These are phyloP conservation scores for Trichonephila clavipes DNA, from an alignment of 1,140 invertebrate genomes.

Conservation along the genomic window DNA sequence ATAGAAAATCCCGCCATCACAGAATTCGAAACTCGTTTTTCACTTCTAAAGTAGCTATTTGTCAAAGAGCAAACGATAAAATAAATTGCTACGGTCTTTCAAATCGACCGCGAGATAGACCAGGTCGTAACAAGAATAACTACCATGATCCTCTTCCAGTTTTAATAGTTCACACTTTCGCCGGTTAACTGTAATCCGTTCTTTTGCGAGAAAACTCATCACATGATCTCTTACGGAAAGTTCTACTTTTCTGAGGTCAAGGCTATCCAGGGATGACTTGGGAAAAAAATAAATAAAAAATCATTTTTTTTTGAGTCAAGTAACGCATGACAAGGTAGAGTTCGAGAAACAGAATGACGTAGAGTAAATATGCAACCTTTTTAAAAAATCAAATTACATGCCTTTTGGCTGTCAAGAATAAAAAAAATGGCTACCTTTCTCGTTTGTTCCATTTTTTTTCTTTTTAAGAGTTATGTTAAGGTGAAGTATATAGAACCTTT, in stretches of 20 bases:
- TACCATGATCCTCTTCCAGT: background rate
- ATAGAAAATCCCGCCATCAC: background rate
- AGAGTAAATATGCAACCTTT: background rate
- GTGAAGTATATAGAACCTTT: background rate
- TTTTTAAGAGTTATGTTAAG: background rate
- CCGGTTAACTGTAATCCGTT: background rate
- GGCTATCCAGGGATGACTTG: background rate
- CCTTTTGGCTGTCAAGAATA: background rate
- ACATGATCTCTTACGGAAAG: background rate
- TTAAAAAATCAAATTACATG: background rate
- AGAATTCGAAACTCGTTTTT: background rate
- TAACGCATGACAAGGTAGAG: background rate
- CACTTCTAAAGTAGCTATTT: background rate
- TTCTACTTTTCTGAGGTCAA: background rate
- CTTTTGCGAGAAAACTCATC: background rate
- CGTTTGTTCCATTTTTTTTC: background rate
- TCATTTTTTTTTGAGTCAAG: background rate
- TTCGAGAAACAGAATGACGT: background rate
- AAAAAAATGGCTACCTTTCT: background rate
- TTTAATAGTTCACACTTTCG: background rate
- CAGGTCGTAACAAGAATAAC: background rate
- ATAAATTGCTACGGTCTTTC: background rate
- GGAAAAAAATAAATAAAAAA: background rate
- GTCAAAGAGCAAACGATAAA: background rate
- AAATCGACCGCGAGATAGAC: background rate